Conservation (phyloP, 2,113 vertebrate genomes). For the Hemiprocne comata region DNA sequence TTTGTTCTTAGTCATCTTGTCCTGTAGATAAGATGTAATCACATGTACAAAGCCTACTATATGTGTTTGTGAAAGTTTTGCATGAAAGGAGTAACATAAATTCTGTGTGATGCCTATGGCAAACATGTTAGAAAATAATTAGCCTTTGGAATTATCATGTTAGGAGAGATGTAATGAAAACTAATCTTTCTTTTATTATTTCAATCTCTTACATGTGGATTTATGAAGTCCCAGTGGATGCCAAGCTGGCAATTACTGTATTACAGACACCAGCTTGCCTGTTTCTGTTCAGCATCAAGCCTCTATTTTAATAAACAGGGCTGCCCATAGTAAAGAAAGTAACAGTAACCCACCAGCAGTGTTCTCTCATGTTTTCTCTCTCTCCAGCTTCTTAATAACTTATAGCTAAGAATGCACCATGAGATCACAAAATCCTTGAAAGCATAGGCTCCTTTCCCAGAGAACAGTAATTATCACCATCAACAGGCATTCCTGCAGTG, state of each 20-base stretch:
- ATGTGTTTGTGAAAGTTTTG: not conserved
- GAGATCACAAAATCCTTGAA: not conserved
- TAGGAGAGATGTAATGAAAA: not conserved
- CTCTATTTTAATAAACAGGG: not conserved
- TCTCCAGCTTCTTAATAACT: not conserved
- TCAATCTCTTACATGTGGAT: not conserved
- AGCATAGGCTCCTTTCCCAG: not conserved
- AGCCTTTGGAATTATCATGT: not conserved
- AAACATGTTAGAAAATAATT: slow-evolving; percentile 2
- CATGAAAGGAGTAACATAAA: not conserved
- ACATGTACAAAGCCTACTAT: not conserved
- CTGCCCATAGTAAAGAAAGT: not conserved
- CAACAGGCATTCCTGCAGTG: not conserved
- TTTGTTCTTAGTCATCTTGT: not conserved
- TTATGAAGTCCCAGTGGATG: not conserved
- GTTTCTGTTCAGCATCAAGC: not conserved
- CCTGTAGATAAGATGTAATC: not conserved
- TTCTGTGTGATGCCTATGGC: not conserved
- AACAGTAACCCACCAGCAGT: not conserved
- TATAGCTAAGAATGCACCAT: not conserved
- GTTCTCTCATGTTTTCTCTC: not conserved
- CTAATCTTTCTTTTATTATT: not conserved
- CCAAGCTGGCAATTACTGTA: not conserved
- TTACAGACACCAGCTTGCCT: not conserved
- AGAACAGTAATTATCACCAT: not conserved